Evolutionary conservation across 2,888 invertebrate genomes (phyloP).

Genomic region (Epistrophe eligans): DNA sequence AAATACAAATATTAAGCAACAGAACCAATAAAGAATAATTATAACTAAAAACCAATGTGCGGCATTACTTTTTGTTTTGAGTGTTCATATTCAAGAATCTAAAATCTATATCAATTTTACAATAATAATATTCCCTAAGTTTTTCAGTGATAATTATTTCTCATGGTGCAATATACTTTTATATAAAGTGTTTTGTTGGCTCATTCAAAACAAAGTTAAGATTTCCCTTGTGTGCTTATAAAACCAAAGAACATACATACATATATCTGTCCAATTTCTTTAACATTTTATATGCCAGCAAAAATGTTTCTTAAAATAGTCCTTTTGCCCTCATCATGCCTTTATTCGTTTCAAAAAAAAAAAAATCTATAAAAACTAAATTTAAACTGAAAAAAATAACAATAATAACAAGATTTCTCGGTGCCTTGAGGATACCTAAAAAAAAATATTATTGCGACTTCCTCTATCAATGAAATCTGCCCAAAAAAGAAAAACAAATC

Average conservation of each 20-base stretch:
- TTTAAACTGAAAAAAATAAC: not conserved
- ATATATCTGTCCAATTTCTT: slow-evolving; percentile 26
- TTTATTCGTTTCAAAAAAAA: slow-evolving; percentile 20
- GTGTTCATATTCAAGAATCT: too few species aligned
- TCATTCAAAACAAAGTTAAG: slow-evolving; percentile 19
- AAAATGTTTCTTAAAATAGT: slow-evolving; percentile 38
- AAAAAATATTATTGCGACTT: not conserved
- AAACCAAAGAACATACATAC: not conserved
- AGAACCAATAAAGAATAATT: too few species aligned
- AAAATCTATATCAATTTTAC: too few species aligned
- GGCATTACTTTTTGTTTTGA: too few species aligned
- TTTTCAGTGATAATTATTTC: too few species aligned
- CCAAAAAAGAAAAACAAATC: slow-evolving; percentile 15
- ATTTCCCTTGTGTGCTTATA: not conserved
- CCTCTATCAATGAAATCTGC: slow-evolving; percentile 29
- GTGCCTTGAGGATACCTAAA: not conserved
- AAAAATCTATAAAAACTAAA: not conserved
- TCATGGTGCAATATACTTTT: too few species aligned
- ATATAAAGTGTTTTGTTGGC: too few species aligned
- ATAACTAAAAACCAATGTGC: too few species aligned
- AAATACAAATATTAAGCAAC: too few species aligned
- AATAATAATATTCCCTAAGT: too few species aligned
- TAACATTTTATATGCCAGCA: slow-evolving; percentile 1
- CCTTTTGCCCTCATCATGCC: slow-evolving; percentile 47
- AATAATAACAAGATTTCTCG: slow-evolving; percentile 19